Evolutionary conservation across 2,888 invertebrate genomes (phyloP), one percentile per base, ranked within the genome.

Genomic region (Pandemis corylana): DNA sequence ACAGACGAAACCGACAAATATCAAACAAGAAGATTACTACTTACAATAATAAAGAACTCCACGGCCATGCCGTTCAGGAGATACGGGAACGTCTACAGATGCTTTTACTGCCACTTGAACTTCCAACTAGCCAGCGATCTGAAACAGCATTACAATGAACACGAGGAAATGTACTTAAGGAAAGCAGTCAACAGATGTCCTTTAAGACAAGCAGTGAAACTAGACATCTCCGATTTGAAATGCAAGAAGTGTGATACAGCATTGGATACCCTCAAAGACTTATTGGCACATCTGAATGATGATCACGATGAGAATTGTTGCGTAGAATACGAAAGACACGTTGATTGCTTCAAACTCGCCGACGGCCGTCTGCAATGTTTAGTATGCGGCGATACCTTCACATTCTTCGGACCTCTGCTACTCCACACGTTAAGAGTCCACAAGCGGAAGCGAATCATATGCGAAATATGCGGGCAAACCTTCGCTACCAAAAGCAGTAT

Each of bases 31-130:
- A 78, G 76, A 10, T 72, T 82, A 46, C 70, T 83, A 5, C 72
- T 76, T 1, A 63, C 71, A 28, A 79, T 82, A 7, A 65, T 84
- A 15, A 76, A 82, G 49, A 71, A 78, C 59, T 78, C 84, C 5
- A 82, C 81, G 0, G 80, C 81, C 28, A 64, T 80, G 61, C 84
- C 84, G 0, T 84, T 84, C 66, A 76, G 79, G 66, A 80, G 81
- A 76, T 75, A 78, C 28, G 78, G 71, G 7, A 80, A 80, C 68
- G 78, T 81, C 59, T 84, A 80, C 67, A 77, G 79, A 76, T 84
- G 84, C 64, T 83, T 81, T 67, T 83, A 77, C 71, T 84, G 84
- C 63, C 53, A 44, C n/a, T 44, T 20, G 2, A 69, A 36, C 42
- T 76, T 73, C 36, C 72, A 51, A 9, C 65, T 66, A 28, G 28